phyloP scores from a whole-genome alignment of 2,888 invertebrate genomes.

The Theretra japonica region DNA sequence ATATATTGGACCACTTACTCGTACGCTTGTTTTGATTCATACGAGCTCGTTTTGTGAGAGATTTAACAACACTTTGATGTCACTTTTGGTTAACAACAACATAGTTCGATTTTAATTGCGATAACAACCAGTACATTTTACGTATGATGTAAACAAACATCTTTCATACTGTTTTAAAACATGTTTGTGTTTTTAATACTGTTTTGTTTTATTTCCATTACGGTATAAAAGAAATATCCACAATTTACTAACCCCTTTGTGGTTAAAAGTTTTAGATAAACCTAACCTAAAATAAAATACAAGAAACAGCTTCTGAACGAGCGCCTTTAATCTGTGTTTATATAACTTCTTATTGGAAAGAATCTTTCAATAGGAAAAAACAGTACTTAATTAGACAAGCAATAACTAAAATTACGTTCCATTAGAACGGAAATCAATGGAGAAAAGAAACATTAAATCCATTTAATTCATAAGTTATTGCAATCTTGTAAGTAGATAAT shows the following conservation, averaged over 20 bases:
- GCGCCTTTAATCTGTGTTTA: neutral
- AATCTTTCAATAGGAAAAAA: neutral
- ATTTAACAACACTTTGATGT: conserved; percentile 10
- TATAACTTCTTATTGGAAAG: neutral
- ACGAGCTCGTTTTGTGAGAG: neutral
- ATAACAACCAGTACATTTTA: neutral
- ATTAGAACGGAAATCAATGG: conserved; percentile 26
- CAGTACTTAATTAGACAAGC: conserved; percentile 13
- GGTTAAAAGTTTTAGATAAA: neutral
- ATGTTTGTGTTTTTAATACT: no score
- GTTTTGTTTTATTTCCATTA: no score
- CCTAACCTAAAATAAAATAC: neutral
- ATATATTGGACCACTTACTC: conserved; percentile 24
- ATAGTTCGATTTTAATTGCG: neutral
- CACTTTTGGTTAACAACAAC: neutral
- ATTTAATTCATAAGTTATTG: conserved; percentile 49
- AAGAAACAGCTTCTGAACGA: neutral
- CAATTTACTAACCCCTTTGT: no score
- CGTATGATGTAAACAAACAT: no score
- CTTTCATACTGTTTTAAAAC: no score
- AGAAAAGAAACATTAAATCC: conserved; percentile 33
- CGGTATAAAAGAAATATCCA: no score
- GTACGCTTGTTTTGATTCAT: conserved; percentile 26
- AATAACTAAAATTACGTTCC: conserved; percentile 22
- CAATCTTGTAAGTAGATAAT: conserved; percentile 46